phyloP scores from a whole-genome alignment of 2,888 invertebrate genomes.

The Drosophila trichaetosa region DNA sequence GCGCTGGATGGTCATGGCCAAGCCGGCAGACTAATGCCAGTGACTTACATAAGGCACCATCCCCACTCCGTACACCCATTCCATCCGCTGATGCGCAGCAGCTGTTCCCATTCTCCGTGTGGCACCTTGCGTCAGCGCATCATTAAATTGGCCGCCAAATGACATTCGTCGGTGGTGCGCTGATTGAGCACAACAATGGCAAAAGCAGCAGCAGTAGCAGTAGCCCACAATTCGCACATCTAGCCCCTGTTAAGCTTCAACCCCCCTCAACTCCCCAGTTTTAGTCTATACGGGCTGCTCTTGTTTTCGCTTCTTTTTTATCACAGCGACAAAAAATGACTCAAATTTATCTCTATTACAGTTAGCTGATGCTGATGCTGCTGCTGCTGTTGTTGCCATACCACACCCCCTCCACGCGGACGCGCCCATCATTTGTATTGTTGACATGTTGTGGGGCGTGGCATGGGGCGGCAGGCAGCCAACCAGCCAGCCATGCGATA shows the following conservation, averaged over 20 bases:
- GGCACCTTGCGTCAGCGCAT: slow-evolving; percentile 52
- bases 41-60: slow-evolving; percentile 35
- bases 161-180: slow-evolving; percentile 69
- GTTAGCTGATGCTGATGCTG: slow-evolving; percentile 59
- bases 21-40: slow-evolving; percentile 34
- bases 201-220: not conserved
- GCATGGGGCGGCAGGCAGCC: slow-evolving; percentile 4
- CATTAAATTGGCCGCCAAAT: slow-evolving; percentile 78
- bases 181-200: slow-evolving; percentile 43
- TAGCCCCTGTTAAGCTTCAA: not conserved
- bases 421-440: slow-evolving; percentile 78
- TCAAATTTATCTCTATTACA: slow-evolving; percentile 80
- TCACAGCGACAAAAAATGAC: slow-evolving; percentile 72
- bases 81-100: slow-evolving; percentile 59
- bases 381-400: slow-evolving; percentile 22
- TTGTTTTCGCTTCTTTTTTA: slow-evolving; percentile 47
- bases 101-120: slow-evolving; percentile 49
- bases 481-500: slow-evolving; percentile 52
- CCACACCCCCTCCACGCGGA: slow-evolving; percentile 57
- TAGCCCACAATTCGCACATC: not conserved
- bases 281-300: slow-evolving; percentile 5
- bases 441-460: slow-evolving; percentile 62
- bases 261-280: not conserved
- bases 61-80: not conserved
- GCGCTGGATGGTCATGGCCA: slow-evolving; percentile 43